Conservation (phyloP, 2,888 invertebrate genomes). For the Drosophila vallismaia region DNA sequence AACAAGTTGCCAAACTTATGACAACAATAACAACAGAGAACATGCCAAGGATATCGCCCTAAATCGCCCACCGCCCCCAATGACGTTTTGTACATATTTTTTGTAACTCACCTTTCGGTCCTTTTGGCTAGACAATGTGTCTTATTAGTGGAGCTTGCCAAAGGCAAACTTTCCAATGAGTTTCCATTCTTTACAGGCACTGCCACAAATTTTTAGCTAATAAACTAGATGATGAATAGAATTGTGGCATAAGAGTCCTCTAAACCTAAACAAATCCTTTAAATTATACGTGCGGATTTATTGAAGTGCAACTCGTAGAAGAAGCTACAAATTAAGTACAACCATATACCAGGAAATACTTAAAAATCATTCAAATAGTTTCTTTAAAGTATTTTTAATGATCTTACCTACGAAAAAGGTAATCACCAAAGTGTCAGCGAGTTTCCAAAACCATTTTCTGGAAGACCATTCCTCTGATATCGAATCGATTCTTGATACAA, state of each 20-base stretch:
- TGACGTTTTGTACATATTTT: slow-evolving; percentile 21
- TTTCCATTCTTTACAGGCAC: slow-evolving; percentile 63
- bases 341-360: slow-evolving; percentile 6
- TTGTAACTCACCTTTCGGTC: slow-evolving; percentile 16
- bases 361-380: background rate
- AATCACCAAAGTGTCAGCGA: background rate
- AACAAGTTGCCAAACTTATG: slow-evolving; percentile 70
- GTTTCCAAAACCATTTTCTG: background rate
- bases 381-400: background rate
- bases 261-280: background rate
- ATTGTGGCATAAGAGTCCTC: background rate
- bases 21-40: slow-evolving; percentile 48
- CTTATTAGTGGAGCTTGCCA: slow-evolving; percentile 57
- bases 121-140: slow-evolving; percentile 64
- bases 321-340: background rate
- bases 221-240: slow-evolving; percentile 57
- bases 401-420: background rate
- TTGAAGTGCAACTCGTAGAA: background rate
- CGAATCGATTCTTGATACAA: background rate
- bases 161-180: slow-evolving; percentile 61
- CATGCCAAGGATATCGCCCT: slow-evolving; percentile 14
- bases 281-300: background rate
- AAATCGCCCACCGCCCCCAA: background rate
- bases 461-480: background rate
- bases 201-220: slow-evolving; percentile 59